Evolutionary conservation across 2,888 invertebrate species (phyloP), one percentile per base, ranked within the genome.

Genomic region (Papilio demoleus): DNA sequence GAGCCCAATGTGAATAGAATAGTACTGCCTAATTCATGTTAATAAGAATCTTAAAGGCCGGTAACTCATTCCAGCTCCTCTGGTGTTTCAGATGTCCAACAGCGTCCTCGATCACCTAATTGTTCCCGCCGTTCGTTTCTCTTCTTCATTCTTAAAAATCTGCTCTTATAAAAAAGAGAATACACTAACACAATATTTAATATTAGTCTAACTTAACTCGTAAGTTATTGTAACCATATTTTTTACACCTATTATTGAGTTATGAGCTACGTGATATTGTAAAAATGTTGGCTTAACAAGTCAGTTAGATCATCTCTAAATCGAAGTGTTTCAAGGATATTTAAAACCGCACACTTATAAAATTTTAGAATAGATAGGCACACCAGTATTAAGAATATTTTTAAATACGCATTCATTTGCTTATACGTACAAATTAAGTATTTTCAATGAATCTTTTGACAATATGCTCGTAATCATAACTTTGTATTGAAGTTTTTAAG

Each of bases 231-330:
- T 8, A 14, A 17, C 42, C 42, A 42, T 14, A 8, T 11, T n/a
- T n/a, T n/a, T n/a, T n/a, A 5, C 17, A 42, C n/a, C 4, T 42
- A 17, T 42, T 5, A 42, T 42, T 42, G 17, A 50, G 6, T 31
- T n/a, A n/a, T n/a, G n/a, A n/a, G 50, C 5, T 14, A 31, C 27
- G 27, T 53, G n/a, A 53, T 53, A 50, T 24, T 24, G n/a, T 31
- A 27, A 53, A 27, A n/a, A n/a, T 5, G 24, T 12, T 50, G 1
- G 14, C 12, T 0, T 12, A 12, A 24, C 14, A 50, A 24, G 50
- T 24, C 24, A 14, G 24, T 50, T 50, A 50, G 24, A 24, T 53
- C 53, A 27, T 53, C 53, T 27, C 9, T 53, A 53, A 53, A 53
- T 31, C 27, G 5, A 53, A n/a, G 27, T 53, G 2, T 27, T 53